Evolutionary conservation across 1,140 invertebrate species (phyloP), one percentile per base, ranked within the genome.

Genomic region (Charaxes varanes): DNA sequence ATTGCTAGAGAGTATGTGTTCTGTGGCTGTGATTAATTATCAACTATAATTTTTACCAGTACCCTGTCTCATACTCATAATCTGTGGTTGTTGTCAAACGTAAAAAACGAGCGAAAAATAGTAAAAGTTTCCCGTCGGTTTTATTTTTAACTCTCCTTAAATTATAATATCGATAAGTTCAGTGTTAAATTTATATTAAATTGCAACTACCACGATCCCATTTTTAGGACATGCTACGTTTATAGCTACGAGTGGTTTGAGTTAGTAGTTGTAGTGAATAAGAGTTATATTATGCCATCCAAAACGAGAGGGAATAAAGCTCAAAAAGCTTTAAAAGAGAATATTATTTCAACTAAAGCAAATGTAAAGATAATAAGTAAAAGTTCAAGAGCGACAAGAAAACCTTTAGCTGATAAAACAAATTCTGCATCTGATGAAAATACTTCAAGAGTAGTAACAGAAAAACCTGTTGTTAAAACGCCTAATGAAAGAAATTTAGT

Each of bases 401-500:
- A 68, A 53, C 60, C 59, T 31, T 58, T 81, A 46, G 55, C 62
- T 6, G 77, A 81, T 31, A 81, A 79, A 70, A 81, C 72, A 2
- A 81, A 81, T 31, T 81, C 77, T 0, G 60, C 64, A 7, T 79
- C 77, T 7, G 77, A 79, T 34, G 72, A 80, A 24, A 74, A 79
- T 42, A 45, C 47, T 13, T 62, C 60, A n/a, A 21, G 45, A 23
- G 45, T 59, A 18, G 21, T 32, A 12, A 12, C 21, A 7, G 28
- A 42, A 32, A 56, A 51, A 27, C 15, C 33, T 10, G n/a, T 37
- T 6, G 37, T 12, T 33, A 57, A 52, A 12, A 22, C 31, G 23
- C 21, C 23, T 19, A 26, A 14, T 19, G 6, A 18, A 5, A 7
- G 11, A 11, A 13, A 33, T 15, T 7, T 31, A 8, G 14, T 19